A percentile compares a stretch with the other conserved stretches of the same genome.
phyloP scores from a whole-genome alignment of 2,113 vertebrate genomes.

The Panthera uncia region DNA sequence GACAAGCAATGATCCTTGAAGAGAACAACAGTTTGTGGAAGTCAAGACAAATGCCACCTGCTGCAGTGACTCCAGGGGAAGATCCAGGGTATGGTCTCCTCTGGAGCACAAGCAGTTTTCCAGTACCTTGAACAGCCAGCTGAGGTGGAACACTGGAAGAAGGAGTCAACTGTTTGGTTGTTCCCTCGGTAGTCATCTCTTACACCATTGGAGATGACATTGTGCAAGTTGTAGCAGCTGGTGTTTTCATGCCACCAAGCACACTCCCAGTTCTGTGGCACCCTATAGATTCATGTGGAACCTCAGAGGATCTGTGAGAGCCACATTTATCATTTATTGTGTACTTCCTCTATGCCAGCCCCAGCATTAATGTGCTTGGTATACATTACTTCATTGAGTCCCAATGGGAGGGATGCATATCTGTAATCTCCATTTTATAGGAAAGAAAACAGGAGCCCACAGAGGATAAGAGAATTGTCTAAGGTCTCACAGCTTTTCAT shows the following conservation, averaged over 20 bases:
- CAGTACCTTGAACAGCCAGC: slow-evolving; percentile 61
- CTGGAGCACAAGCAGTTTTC: slow-evolving; percentile 58
- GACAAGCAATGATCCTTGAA: slow-evolving; percentile 79
- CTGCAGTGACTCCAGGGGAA: background rate
- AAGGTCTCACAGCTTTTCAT: background rate
- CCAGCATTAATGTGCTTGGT: background rate
- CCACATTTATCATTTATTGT: background rate
- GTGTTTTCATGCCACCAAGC: slow-evolving; percentile 34
- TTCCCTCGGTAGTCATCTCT: slow-evolving; percentile 54
- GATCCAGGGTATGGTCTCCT: background rate
- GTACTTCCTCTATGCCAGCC: background rate
- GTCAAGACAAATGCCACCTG: slow-evolving; percentile 73
- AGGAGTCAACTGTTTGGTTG: slow-evolving; percentile 19
- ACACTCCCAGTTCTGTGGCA: background rate
- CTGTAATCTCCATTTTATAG: background rate
- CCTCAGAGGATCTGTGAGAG: background rate
- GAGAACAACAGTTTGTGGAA: slow-evolving; percentile 79
- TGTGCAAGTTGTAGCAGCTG: slow-evolving; percentile 40
- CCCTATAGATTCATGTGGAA: background rate
- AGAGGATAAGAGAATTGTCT: background rate
- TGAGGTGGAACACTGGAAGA: slow-evolving; percentile 68
- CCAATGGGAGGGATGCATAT: background rate
- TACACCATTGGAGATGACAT: background rate
- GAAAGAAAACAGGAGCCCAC: background rate
- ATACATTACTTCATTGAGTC: background rate